Evolutionary conservation across 2,888 invertebrate species (phyloP), one percentile per base, ranked within the genome.

Genomic region (Trypoxylon attenuatum): DNA sequence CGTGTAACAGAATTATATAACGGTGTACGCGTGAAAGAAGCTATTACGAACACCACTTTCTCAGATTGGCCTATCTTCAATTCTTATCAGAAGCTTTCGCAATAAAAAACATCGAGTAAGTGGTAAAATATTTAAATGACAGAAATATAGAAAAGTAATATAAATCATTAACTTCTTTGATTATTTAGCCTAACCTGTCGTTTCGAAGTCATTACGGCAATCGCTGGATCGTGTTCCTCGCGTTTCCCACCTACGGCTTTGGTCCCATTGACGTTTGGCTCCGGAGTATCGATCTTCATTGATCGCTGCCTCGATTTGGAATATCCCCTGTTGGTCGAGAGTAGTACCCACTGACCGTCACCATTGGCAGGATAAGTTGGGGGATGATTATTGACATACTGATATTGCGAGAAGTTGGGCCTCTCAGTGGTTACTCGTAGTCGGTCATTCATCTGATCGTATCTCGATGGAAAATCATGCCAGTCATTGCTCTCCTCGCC

Each of bases 251-350:
- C 29, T 2, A 50, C 16, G 8, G 33, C 25, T 23, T n/a, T 69
- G 2, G 52, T 64, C 2, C 15, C 61, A 42, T 69, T 72, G 5
- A 27, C 39, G 3, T 50, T 18, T 71, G 68, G 66, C 49, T 73
- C 74, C 0, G 59, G 15, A 0, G 81, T 46, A 27, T 85, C 85
- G 39, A 88, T 71, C 47, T 86, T 85, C n/a, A 89, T 83, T 1
- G 88, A 87, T 43, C 88, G 82, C 63, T 88, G 87, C 16, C 87
- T 75, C 2, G 84, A 78, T 29, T 87, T 87, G 1, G 86, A 82
- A 79, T 93, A 94, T 0, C 94, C 94, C 87, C 93, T 93, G 8
- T 94, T 94, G 2, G 94, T 93, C 0, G 94, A 94, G 5, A 94
- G 85, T 1, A 94, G 87, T 1, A 94, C 91, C 94, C 94, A 94